Percentiles rank a stretch among this genome's conserved stretches.
Conservation (phyloP, 2,113 vertebrate species). For the Alaudala cheleensis region DNA sequence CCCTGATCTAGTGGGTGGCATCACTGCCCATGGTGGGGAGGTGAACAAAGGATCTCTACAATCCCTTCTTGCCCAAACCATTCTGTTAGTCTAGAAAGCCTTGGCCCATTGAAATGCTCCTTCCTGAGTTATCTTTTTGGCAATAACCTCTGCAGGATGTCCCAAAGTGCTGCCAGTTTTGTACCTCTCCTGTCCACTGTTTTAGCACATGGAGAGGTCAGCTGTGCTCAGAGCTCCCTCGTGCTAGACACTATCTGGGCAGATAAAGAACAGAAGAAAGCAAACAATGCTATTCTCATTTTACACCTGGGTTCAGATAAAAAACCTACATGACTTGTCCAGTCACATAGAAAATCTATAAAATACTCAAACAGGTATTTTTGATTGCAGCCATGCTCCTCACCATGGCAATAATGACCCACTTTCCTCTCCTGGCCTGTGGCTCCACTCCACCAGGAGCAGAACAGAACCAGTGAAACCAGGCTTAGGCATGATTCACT, state of each 20-base stretch:
- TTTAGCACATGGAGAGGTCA: neutral
- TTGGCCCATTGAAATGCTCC: neutral
- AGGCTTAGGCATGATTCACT: neutral
- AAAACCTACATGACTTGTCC: neutral
- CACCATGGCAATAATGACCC: neutral
- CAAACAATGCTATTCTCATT: neutral
- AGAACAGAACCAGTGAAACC: neutral
- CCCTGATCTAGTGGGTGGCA: neutral
- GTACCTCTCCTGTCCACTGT: neutral
- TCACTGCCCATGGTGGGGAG: neutral
- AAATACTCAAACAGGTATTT: neutral
- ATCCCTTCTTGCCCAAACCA: neutral
- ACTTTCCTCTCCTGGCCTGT: neutral
- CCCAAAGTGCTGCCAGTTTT: neutral
- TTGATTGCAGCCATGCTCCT: neutral
- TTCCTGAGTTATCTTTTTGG: neutral
- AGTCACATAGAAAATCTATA: neutral
- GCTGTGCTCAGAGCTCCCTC: neutral
- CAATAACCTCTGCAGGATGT: neutral
- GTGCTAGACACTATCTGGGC: fast-evolving
- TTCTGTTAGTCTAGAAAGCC: neutral
- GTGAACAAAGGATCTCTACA: neutral
- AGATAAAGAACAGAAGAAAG: neutral
- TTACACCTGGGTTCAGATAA: neutral
- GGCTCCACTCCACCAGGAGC: neutral